Percentiles rank a stretch among this genome's conserved stretches.
phyloP scores from a whole-genome alignment of 1,140 invertebrate genomes.

The Macrotrachela quadricornifera region DNA sequence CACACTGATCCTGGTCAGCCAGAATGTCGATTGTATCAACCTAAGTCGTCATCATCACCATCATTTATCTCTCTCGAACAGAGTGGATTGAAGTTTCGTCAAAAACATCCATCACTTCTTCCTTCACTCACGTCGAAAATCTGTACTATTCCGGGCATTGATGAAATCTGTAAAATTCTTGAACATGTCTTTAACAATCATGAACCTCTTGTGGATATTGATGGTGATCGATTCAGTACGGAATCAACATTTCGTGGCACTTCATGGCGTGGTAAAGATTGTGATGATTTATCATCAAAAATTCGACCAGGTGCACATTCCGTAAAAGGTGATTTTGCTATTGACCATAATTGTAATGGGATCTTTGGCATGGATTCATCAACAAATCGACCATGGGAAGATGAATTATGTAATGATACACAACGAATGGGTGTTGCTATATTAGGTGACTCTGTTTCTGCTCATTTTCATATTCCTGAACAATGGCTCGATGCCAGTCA shows the following conservation, averaged over 20 bases:
- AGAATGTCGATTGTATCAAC: conserved; percentile 11
- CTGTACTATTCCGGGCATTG: no score
- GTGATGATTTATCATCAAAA: conserved; percentile 22
- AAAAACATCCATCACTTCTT: no score
- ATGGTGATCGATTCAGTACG: conserved; percentile 20
- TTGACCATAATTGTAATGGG: conserved; percentile 35
- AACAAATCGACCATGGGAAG: conserved; percentile 26
- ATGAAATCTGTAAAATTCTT: background rate
- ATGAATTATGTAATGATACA: conserved; percentile 24
- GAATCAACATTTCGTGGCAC: conserved; percentile 26
- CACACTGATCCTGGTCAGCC: conserved; percentile 12
- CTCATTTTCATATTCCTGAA: conserved; percentile 35
- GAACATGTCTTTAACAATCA: conserved; percentile 15
- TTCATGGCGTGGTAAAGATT: conserved; percentile 34
- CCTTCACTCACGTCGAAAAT: no score
- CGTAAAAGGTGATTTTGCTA: conserved; percentile 17
- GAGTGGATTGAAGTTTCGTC: no score
- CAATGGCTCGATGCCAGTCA: conserved; percentile 24
- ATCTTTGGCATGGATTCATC: conserved; percentile 26
- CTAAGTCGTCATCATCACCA: no score
- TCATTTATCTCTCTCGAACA: no score
- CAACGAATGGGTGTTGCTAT: conserved; percentile 27
- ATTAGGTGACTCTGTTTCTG: conserved; percentile 34
- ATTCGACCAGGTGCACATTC: conserved; percentile 30
- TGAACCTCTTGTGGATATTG: conserved; percentile 17